Evolutionary conservation across 2,888 invertebrate species (phyloP).

Genomic region (Stenotaenia linearis): DNA sequence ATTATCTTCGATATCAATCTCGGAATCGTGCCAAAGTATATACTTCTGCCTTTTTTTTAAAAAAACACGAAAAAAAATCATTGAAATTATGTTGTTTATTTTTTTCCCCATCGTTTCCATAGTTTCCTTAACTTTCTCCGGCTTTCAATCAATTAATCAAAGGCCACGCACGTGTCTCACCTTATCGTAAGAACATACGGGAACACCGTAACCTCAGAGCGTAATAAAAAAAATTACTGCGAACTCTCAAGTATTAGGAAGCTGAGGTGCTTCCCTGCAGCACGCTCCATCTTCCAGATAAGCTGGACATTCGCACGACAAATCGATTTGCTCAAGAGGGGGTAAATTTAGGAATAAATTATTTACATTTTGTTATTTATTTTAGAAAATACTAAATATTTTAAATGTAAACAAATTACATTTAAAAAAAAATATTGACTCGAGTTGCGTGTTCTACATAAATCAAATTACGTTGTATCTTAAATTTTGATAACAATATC

Average conservation of each 20-base stretch:
- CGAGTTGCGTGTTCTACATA: too few relatives aligned
- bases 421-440: too few relatives aligned
- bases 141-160: background rate
- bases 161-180: conserved; percentile 3
- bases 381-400: too few relatives aligned
- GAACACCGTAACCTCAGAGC: background rate
- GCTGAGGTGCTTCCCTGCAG: background rate
- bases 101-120: background rate
- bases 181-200: background rate
- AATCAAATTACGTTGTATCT: too few relatives aligned
- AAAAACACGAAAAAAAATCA: background rate
- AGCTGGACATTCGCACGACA: background rate
- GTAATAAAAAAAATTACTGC: background rate
- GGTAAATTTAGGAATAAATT: too few relatives aligned
- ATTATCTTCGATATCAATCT: background rate
- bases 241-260: background rate
- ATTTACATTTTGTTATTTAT: too few relatives aligned
- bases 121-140: background rate
- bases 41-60: background rate
- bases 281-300: background rate
- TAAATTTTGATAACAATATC: too few relatives aligned
- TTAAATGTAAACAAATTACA: too few relatives aligned
- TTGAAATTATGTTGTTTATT: background rate
- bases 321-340: background rate
- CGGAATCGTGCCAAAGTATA: background rate